phyloP scores from a whole-genome alignment of 2,888 invertebrate genomes.

The Chymomyza amoena region DNA sequence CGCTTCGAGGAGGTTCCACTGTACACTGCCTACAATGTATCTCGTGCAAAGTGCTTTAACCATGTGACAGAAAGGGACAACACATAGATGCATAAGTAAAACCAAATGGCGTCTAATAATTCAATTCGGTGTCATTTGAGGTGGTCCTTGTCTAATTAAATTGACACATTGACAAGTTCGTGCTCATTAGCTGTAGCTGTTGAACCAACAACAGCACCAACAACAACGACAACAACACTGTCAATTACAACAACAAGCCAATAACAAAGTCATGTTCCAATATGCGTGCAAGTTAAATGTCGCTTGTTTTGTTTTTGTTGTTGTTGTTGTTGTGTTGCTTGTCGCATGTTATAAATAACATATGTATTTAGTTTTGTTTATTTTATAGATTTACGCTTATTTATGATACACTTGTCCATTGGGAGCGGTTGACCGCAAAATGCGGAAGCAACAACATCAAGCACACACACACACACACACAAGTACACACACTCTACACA shows the following conservation, averaged over 20 bases:
- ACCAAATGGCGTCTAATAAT: constrained; percentile 66
- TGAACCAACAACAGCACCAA: constrained; percentile 34
- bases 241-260: constrained; percentile 2
- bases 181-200: constrained; percentile 63
- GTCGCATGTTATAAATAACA: constrained; percentile 41
- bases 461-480: background rate
- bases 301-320: constrained; percentile 19
- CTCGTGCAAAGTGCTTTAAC: background rate
- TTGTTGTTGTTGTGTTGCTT: too few species aligned
- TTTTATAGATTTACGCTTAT: constrained; percentile 73
- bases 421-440: constrained; percentile 8
- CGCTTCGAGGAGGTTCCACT: too few species aligned
- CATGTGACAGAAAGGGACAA: background rate
- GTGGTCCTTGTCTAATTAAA: constrained; percentile 75
- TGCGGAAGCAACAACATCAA: background rate
- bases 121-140: constrained; percentile 69
- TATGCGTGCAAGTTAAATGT: constrained; percentile 37
- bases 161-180: constrained; percentile 75
- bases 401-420: constrained; percentile 47
- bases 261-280: constrained; percentile 38
- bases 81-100: background rate
- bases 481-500: too few species aligned
- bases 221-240: constrained; percentile 7
- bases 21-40: background rate
- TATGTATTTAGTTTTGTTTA: constrained; percentile 69